Base-by-base conservation (phyloP, 2,888 invertebrate species). In the Gryllus longicercus region DNA sequence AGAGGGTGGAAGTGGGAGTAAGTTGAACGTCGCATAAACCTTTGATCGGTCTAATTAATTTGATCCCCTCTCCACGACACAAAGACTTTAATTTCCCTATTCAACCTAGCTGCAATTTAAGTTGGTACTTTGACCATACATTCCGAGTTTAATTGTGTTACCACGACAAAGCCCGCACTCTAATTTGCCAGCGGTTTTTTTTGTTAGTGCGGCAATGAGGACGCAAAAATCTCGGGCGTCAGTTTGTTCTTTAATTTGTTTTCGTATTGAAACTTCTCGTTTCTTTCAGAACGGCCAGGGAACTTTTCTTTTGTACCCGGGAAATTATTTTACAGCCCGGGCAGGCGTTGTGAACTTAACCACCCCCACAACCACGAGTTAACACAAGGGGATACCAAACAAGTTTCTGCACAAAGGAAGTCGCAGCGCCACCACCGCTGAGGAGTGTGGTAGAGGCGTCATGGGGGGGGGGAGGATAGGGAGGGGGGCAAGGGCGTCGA, bases 161-260 rank as follows among this genome's bases (percentile, higher is more conserved):
- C 63, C 14, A n/a, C 14, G 63, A 63, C 63, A 63, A 63, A 63
- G n/a, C 16, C 63, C 16, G 21, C 63, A 63, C 63, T n/a, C 63
- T 63, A 63, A 63, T 63, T 63, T 63, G 63, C 63, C 63, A n/a
- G 63, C 16, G 63, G 51, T 11, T 11, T 16, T 63, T 63, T 63
- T 63, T 63, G 63, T 63, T n/a, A 18, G 63, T 63, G n/a, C 63
- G 10, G 63, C 63, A 63, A 63, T 63, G 63, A 63, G 63, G 63
- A 63, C 63, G 63, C 63, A 63, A 63, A 63, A 63, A 63, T 63
- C 63, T 63, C 63, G 63, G 63, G 63, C 63, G 63, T 63, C 63
- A 63, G 63, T 63, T 63, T 63, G 63, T 63, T 63, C 63, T 63
- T 63, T 63, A 63, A 63, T 63, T 63, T 63, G 63, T 63, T 63